These are phyloP conservation scores for Pteronura brasiliensis DNA, from an alignment of 2,113 vertebrate species.

Conservation along the genomic window DNA sequence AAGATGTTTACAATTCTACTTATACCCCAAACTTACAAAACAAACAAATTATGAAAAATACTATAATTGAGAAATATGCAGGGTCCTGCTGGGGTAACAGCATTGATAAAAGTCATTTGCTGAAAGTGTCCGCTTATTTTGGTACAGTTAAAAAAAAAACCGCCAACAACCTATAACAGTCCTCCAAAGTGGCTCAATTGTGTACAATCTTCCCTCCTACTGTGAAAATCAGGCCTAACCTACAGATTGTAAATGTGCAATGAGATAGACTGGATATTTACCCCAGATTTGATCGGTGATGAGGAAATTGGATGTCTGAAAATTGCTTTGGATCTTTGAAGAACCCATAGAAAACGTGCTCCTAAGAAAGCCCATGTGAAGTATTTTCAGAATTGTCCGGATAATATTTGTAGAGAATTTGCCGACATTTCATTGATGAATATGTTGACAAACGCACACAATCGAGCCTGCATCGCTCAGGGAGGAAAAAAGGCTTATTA, in stretches of 20 bases:
- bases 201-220: background rate
- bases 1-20: background rate
- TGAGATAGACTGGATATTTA: background rate
- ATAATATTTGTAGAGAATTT: background rate
- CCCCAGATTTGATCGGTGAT: background rate
- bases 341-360: background rate
- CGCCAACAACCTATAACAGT: background rate
- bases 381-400: slow-evolving; percentile 1
- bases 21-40: background rate
- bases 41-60: background rate
- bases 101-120: background rate
- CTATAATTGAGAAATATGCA: background rate
- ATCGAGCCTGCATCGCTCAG: background rate
- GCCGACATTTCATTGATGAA: background rate
- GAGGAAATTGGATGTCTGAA: background rate
- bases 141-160: background rate
- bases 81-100: background rate
- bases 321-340: background rate
- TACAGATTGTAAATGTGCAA: background rate
- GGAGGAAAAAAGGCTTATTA: background rate
- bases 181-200: background rate
- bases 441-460: background rate
- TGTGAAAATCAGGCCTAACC: slow-evolving; percentile 12
- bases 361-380: background rate
- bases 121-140: background rate